Evolutionary conservation across 2,113 vertebrate species (phyloP).

Genomic region (Conger conger): DNA sequence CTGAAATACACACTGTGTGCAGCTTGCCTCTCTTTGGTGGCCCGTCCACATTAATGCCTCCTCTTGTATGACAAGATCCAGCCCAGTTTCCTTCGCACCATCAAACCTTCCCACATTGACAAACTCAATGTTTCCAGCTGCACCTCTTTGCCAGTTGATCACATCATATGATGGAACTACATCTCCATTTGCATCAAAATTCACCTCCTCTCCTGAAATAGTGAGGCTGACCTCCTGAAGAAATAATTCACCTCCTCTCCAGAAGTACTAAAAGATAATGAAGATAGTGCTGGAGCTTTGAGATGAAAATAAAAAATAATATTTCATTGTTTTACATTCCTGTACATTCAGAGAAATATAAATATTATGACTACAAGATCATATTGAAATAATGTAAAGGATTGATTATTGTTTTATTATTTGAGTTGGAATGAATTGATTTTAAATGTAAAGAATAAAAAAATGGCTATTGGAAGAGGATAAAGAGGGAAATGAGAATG

Average conservation of each 20-base stretch:
- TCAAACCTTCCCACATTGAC: conserved; percentile 59
- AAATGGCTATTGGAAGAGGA: too few species aligned
- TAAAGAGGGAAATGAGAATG: too few species aligned
- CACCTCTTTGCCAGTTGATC: too few species aligned
- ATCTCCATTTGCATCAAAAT: conserved; percentile 73
- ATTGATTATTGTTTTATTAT: too few species aligned
- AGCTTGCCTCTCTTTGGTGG: conserved; percentile 64
- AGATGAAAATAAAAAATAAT: conserved; percentile 16
- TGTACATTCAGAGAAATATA: too few species aligned
- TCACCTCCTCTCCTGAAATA: conserved; percentile 61
- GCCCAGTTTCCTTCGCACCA: conserved; percentile 56
- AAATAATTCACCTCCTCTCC: neutral
- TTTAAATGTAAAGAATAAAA: too few species aligned
- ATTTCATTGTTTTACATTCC: neutral
- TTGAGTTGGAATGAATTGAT: too few species aligned
- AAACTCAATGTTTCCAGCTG: too few species aligned
- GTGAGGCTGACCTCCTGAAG: conserved; percentile 63
- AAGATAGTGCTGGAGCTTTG: conserved; percentile 66
- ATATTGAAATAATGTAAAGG: too few species aligned
- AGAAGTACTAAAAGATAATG: conserved; percentile 45
- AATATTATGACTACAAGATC: too few species aligned
- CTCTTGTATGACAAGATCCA: conserved; percentile 65
- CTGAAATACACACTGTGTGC: too few species aligned
- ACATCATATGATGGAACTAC: too few species aligned
- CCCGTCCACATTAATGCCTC: conserved; percentile 61